Evolutionary conservation across 30 jellyfish, hydroid and myxozoan genomes (phyloP), one percentile per base, ranked within the genome.

Genomic region (Aurelia aurita complex sp. Pacific): DNA sequence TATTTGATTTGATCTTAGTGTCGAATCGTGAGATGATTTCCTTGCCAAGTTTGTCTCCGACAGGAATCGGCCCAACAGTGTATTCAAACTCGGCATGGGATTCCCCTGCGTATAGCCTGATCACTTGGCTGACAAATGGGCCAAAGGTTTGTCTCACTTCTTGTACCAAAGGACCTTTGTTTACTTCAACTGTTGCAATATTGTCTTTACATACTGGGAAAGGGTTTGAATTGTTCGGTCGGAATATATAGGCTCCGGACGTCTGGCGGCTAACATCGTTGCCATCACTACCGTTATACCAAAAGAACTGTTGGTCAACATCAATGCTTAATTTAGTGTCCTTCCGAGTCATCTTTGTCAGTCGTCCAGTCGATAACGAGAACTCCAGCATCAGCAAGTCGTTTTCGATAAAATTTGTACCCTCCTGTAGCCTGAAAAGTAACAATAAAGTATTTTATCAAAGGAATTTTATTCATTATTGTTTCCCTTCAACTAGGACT

Each of bases 51-150:
- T 69, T 65, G 72, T 94, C 98, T 7, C 67, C 80, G 43, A 94
- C 88, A 32, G 98, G 98, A 43, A 94, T 94, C 33, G 98, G 98
- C 15, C 98, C 98, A 50, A 94, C 90, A 16, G 96, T 88, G 87
- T 94, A 87, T 77, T 94, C 97, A 67, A 89, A 84, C 60, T 94
- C 99, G 34, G 97, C 96, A 60, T 82, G 77, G 3, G 91, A 74
- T 53, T 77, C 94, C 10, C 91, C 96, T 2, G 82, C 87, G 60
- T 81, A 89, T 67, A 94, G 51, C 43, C 99, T 88, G 33, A 94
- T 76, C 29, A 82, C 95, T 61, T 94, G 98, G 61, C 98, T 94
- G 74, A 94, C 98, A 40, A 88, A 17, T 40, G 96, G 86, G 1
- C 98, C 98, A 85, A 94, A 94, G 18, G 81, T 88, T 74, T 94